Base-by-base conservation (phyloP, 2,797 vertebrate genomes). In the Tarsius wallacei region DNA sequence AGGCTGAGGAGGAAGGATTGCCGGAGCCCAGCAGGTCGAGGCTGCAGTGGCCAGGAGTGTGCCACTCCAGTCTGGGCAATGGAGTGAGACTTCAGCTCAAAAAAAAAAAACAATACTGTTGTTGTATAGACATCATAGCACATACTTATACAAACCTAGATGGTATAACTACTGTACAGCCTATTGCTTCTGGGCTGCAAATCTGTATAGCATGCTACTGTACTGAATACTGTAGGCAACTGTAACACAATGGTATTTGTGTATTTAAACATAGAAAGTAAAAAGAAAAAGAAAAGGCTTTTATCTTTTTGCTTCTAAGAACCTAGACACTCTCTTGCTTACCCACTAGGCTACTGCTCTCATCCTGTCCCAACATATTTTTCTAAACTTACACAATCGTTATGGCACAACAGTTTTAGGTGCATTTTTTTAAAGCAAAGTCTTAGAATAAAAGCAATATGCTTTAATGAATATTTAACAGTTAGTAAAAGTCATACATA, bases 351-450 rank as follows among this genome's bases (percentile, higher is more conserved):
- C 31, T 94, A 36, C 51, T 89, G 63, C 13, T 78, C 70, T 82
- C 1, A 93, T 71, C 21, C 61, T 2, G 5, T 73, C 1, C 12
- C 68, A 81, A n/a, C 0, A 33, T 94, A 66, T 49, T 94, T 93
- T 71, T 19, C 33, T 77, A 94, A 96, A 96, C n/a, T 86, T 88
- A 91, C 83, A 85, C 66, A 93, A 55, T 26, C 93, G 74, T 84
- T 96, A 95, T 3, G 86, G 24, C 63, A 70, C 51, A 82, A 92
- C 4, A 42, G 55, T 0, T 59, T 89, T 82, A 33, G 19, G 2
- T 19, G 21, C 9, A 92, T 61, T 91, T 70, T 97, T 96, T 64
- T 80, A 97, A 98, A 98, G 95, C 78, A 97, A 0, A 93, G 70
- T 92, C 76, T 81, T 86, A 90, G 76, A 97, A 71, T 91, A 84